A percentile compares a stretch with the other conserved stretches of the same genome.
These are phyloP conservation scores for Laspeyria flexula DNA, from an alignment of 2,888 invertebrate species.

Conservation along the genomic window DNA sequence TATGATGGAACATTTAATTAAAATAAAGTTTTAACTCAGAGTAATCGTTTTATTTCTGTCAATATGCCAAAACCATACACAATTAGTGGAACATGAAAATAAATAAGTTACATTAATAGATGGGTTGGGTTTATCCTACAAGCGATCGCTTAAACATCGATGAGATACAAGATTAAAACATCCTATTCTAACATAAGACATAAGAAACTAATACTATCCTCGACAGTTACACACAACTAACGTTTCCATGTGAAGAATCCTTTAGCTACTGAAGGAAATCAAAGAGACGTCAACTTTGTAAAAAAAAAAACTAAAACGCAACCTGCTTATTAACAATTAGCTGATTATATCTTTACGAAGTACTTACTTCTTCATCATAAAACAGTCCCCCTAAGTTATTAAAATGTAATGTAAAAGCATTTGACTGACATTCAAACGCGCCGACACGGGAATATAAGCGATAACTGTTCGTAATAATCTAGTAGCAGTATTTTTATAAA, in stretches of 20 bases:
- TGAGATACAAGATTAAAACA: neutral
- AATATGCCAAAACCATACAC: slow-evolving; percentile 12
- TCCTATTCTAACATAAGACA: neutral
- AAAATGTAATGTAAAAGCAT: no score
- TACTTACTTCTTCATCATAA: no score
- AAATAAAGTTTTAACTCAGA: slow-evolving; percentile 53
- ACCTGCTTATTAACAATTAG: neutral
- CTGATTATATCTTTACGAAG: neutral
- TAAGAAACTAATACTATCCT: neutral
- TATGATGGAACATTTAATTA: slow-evolving; percentile 70
- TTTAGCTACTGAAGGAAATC: neutral
- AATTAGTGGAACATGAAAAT: slow-evolving; percentile 13
- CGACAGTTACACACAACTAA: neutral
- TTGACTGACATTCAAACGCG: no score
- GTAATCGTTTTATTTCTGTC: slow-evolving; percentile 39
- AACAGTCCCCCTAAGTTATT: no score
- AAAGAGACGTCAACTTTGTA: neutral
- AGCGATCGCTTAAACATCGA: neutral
- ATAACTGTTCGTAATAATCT: neutral
- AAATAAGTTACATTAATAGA: slow-evolving; percentile 13
- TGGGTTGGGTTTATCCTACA: neutral
- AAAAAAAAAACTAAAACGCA: neutral
- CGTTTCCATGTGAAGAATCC: neutral
- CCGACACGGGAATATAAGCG: neutral
- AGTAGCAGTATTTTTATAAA: neutral